Evolutionary conservation across 2,888 invertebrate species (phyloP).

Genomic region (Xanthia icteritia): DNA sequence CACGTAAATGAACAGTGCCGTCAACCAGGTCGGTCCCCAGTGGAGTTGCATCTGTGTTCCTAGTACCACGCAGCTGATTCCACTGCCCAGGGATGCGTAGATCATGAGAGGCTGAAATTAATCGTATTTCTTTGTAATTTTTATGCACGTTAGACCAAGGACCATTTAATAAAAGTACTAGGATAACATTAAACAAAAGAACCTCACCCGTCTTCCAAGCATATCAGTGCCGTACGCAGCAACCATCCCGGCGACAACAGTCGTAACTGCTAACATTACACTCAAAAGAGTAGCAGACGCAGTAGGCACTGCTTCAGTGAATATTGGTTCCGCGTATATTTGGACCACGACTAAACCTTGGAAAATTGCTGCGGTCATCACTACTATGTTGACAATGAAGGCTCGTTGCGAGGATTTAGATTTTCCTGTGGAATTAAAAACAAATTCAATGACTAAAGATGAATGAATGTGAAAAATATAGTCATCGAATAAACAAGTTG

Average conservation of each 20-base stretch:
- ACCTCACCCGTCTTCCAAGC: conserved; percentile 79
- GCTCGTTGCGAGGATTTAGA: conserved; percentile 78
- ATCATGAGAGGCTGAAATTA: conserved; percentile 71
- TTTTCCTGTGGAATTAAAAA: conserved; percentile 72
- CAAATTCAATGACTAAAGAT: too few relatives aligned
- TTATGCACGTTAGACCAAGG: too few relatives aligned
- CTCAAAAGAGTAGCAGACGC: conserved; percentile 78
- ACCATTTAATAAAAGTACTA: conserved; percentile 47
- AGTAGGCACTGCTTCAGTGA: conserved; percentile 76
- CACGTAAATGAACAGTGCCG: conserved; percentile 74
- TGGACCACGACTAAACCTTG: conserved; percentile 82
- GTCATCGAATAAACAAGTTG: too few relatives aligned
- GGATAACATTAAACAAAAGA: conserved; percentile 45
- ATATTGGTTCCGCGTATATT: conserved; percentile 82
- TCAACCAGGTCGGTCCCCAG: conserved; percentile 78
- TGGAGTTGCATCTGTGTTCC: conserved; percentile 78
- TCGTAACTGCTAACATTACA: conserved; percentile 74
- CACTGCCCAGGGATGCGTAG: conserved; percentile 70
- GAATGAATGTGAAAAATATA: neutral
- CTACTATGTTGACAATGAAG: conserved; percentile 68
- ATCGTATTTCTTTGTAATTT: neutral
- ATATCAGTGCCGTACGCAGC: conserved; percentile 79
- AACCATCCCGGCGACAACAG: conserved; percentile 71
- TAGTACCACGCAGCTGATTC: conserved; percentile 72
- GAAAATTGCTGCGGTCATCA: conserved; percentile 76